phyloP scores from a whole-genome alignment of 2,797 vertebrate species.

The Neopelma chrysocephalum region DNA sequence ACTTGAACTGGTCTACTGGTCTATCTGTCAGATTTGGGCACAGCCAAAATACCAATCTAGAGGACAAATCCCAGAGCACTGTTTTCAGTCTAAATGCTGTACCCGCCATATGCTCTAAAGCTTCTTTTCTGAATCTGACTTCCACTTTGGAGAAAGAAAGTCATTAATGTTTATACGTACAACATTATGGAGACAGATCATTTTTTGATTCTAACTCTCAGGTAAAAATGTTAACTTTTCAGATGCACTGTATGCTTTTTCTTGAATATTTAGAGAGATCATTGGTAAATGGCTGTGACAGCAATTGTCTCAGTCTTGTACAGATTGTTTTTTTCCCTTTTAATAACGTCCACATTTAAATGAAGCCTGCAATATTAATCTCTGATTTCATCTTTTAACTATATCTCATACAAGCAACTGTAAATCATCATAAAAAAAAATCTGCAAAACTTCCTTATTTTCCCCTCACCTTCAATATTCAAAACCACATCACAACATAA shows the following conservation, averaged over 20 bases:
- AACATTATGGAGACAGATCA: neutral
- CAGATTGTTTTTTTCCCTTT: neutral
- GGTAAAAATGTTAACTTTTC: neutral
- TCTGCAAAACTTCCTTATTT: slow-evolving; percentile 31
- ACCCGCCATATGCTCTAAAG: neutral
- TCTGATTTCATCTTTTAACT: neutral
- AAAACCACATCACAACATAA: slow-evolving; percentile 44
- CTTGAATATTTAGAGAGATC: neutral
- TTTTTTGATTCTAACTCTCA: neutral
- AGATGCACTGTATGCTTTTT: neutral
- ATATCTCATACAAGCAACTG: neutral
- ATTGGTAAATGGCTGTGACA: neutral
- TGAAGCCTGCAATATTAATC: neutral
- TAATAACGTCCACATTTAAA: neutral
- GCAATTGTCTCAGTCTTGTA: neutral
- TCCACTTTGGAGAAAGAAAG: neutral
- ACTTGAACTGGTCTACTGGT: neutral
- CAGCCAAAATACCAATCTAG: neutral
- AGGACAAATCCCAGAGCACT: neutral
- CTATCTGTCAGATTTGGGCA: neutral
- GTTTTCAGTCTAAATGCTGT: neutral
- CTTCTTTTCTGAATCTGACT: neutral
- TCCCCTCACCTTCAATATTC: slow-evolving; percentile 22
- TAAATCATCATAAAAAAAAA: neutral
- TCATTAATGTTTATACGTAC: neutral